Conservation (phyloP, 2,888 invertebrate species). For the Diaprepes abbreviatus region DNA sequence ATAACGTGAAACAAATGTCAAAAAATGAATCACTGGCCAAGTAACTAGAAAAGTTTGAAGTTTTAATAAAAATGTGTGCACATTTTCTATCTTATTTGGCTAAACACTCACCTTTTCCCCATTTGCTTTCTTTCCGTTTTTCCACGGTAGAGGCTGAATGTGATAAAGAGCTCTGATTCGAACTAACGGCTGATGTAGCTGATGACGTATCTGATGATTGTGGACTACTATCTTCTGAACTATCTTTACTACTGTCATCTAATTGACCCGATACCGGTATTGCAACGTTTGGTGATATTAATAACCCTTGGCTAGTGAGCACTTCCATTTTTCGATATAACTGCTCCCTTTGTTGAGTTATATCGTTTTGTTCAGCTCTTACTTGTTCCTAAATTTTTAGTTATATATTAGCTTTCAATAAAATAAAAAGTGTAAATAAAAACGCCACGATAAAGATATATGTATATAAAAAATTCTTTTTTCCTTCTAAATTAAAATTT, state of each 20-base stretch:
- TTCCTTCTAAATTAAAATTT: too few species aligned
- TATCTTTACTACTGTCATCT: slow-evolving; percentile 66
- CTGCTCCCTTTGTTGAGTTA: slow-evolving; percentile 92
- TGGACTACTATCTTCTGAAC: slow-evolving; percentile 66
- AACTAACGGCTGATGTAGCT: slow-evolving; percentile 54
- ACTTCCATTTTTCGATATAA: slow-evolving; percentile 89
- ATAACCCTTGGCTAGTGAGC: slow-evolving; percentile 81
- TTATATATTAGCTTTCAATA: neutral
- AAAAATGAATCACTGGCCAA: too few species aligned
- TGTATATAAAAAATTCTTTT: too few species aligned
- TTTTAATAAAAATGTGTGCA: too few species aligned
- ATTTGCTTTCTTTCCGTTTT: slow-evolving; percentile 44
- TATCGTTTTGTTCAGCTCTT: slow-evolving; percentile 84
- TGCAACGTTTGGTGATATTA: slow-evolving; percentile 74
- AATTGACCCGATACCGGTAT: slow-evolving; percentile 68
- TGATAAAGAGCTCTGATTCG: slow-evolving; percentile 33
- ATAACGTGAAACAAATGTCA: too few species aligned
- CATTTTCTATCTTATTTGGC: too few species aligned
- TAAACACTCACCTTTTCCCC: slow-evolving; percentile 48
- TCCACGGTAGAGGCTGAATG: slow-evolving; percentile 33
- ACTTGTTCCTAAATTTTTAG: slow-evolving; percentile 71
- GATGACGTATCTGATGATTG: slow-evolving; percentile 65
- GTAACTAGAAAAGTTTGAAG: too few species aligned
- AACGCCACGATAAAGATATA: too few species aligned
- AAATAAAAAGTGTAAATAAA: neutral